phyloP scores from a whole-genome alignment of 2,888 invertebrate species.

The Agrochola circellaris region DNA sequence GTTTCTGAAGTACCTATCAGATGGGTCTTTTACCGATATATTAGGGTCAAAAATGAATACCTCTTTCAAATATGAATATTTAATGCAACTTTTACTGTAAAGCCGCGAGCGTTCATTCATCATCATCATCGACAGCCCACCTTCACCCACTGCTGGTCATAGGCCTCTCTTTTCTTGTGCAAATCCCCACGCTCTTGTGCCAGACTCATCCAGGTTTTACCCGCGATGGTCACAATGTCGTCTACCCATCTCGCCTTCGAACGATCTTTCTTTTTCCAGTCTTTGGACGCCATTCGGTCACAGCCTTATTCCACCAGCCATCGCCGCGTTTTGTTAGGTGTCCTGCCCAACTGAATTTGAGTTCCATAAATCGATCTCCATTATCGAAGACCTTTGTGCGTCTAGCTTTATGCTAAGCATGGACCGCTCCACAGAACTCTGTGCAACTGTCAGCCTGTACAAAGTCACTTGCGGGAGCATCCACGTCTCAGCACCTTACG shows the following conservation, averaged over 20 bases:
- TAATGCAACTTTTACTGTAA: not conserved
- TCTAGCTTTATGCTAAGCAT: not conserved
- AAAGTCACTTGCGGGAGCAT: not conserved
- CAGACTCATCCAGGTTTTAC: too few species aligned
- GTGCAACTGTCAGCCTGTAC: not conserved
- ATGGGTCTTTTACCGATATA: not conserved
- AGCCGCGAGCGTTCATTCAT: not conserved
- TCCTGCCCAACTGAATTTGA: not conserved
- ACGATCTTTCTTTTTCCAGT: not conserved
- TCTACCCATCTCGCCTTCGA: not conserved
- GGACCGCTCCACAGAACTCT: not conserved
- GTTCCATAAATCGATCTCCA: not conserved
- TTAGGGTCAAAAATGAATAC: not conserved
- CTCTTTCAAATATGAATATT: not conserved
- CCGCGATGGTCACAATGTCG: not conserved
- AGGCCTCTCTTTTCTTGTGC: not conserved
- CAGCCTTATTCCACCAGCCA: not conserved
- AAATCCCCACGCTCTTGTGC: not conserved
- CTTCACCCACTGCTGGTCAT: not conserved
- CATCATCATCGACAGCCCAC: not conserved
- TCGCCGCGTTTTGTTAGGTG: too few species aligned
- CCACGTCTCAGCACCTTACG: not conserved
- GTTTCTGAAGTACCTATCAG: not conserved
- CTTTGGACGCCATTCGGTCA: not conserved
- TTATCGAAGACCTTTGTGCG: not conserved